Conservation (phyloP, 2,888 invertebrate species). For the Apocheima hispidaria region DNA sequence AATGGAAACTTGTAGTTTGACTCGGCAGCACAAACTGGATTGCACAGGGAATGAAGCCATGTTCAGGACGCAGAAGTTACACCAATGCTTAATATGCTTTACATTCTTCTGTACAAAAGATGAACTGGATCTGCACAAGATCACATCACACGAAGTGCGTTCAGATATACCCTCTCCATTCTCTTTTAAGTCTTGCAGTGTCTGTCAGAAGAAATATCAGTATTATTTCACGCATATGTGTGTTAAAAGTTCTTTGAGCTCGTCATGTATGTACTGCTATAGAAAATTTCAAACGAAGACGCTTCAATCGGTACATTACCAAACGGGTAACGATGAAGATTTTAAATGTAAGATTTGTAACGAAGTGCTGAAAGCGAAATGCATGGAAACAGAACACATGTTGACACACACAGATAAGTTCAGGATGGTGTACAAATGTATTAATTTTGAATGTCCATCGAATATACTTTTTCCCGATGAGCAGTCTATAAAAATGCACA, state of each 20-base stretch:
- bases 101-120: background rate
- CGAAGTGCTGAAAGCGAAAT: conserved; percentile 33
- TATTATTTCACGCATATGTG: conserved; percentile 49
- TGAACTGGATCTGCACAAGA: conserved; percentile 44
- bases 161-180: conserved; percentile 52
- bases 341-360: conserved; percentile 52
- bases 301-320: conserved; percentile 38
- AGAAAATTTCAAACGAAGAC: conserved; percentile 45
- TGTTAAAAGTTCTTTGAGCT: background rate
- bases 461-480: conserved; percentile 41
- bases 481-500: conserved; percentile 30
- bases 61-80: too few species aligned
- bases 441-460: conserved; percentile 39
- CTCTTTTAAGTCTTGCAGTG: conserved; percentile 25
- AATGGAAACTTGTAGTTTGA: conserved; percentile 45
- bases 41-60: background rate
- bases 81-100: background rate
- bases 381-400: conserved; percentile 57
- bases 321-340: accelerated
- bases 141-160: conserved; percentile 49
- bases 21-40: conserved; percentile 14
- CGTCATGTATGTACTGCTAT: conserved; percentile 48
- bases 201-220: conserved; percentile 31
- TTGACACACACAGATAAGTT: conserved; percentile 53
- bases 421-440: conserved; percentile 52